Base-by-base conservation (phyloP, 92 coral and sea anemone species). In the Parazoanthus darwini region DNA sequence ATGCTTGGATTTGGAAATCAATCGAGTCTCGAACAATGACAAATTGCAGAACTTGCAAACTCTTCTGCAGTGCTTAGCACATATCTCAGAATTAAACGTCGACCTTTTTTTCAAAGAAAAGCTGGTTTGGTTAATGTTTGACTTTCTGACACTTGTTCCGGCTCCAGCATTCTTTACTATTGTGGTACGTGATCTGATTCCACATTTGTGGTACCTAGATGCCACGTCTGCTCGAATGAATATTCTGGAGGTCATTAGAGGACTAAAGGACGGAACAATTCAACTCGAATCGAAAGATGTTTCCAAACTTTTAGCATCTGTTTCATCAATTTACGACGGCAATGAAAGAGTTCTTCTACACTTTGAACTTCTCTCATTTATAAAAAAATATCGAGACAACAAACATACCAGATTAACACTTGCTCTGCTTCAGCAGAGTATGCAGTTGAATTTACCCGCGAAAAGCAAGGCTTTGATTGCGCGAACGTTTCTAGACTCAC, bases 251-350 rank as follows among this genome's bases (percentile, higher is more conserved):
- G 5, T 78, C 63, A n/a, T 39, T 78, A 39, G 23, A 16, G 82
- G 37, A 14, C 82, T 77, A 14, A 77, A 78, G 36, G n/a, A 74
- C 0, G 37, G 82, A 78, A 65, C 20, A 7, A 78, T n/a, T 78
- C 58, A 43, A 78, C 82, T 78, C 6, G 35, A 20, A 9, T 4
- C 35, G 65, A 26, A 48, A 22, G 82, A 78, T 46, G 5, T 78
- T 1, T 78, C 63, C 23, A 78, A 8, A 8, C 82, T 78, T 46
- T 43, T 78, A 7, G 82, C 82, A 14, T 78, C 82, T 42, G 82
- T 48, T 23, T 78, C 82, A 22, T 78, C 82, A 26, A 48, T 78
- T 23, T 16, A 1, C 7, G 58, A 78, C 38, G 4, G 0, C 38
- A 48, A 78, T 14, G 63, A 44, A 44, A 78, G 65, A 78, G 56